phyloP scores from a whole-genome alignment of 2,888 invertebrate genomes.

The Pediacus dermestoides region DNA sequence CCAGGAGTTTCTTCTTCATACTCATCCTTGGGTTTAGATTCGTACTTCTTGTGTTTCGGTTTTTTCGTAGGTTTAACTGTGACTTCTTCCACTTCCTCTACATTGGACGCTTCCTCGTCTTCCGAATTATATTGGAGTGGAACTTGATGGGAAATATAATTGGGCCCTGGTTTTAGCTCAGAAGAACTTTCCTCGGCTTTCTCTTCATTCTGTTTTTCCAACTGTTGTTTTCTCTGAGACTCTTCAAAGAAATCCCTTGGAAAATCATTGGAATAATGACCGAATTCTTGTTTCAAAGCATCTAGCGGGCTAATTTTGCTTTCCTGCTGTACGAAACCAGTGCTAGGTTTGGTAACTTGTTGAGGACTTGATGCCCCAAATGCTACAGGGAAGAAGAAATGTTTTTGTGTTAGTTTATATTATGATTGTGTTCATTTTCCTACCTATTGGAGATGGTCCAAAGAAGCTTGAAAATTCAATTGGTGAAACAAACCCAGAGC shows the following conservation, averaged over 20 bases:
- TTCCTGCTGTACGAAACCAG: constrained; percentile 24
- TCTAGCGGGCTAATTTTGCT: constrained; percentile 5
- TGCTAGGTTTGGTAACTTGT: constrained; percentile 28
- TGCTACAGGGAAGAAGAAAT: constrained; percentile 18
- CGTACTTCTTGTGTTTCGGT: not conserved
- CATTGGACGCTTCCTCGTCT: constrained; percentile 25
- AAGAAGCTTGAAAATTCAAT: constrained; percentile 58
- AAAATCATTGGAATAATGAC: constrained; percentile 23
- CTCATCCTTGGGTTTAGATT: not conserved
- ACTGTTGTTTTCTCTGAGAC: constrained; percentile 32
- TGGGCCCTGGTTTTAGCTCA: constrained; percentile 37
- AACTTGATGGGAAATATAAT: constrained; percentile 40
- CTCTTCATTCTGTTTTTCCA: constrained; percentile 20
- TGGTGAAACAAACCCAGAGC: constrained; percentile 47
- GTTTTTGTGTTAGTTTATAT: constrained; percentile 12
- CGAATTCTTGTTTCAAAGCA: constrained; percentile 13
- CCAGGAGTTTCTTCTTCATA: constrained; percentile 32
- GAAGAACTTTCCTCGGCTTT: constrained; percentile 22
- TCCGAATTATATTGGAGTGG: constrained; percentile 24
- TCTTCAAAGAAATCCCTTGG: constrained; percentile 46
- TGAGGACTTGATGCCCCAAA: constrained; percentile 24
- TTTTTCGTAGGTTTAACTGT: not conserved
- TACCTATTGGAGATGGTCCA: constrained; percentile 27
- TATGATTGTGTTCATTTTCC: constrained; percentile 7
- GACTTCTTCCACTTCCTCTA: constrained; percentile 29